These are phyloP conservation scores for Hipparchia sbordonii DNA, from an alignment of 2,888 invertebrate genomes.

Conservation along the genomic window DNA sequence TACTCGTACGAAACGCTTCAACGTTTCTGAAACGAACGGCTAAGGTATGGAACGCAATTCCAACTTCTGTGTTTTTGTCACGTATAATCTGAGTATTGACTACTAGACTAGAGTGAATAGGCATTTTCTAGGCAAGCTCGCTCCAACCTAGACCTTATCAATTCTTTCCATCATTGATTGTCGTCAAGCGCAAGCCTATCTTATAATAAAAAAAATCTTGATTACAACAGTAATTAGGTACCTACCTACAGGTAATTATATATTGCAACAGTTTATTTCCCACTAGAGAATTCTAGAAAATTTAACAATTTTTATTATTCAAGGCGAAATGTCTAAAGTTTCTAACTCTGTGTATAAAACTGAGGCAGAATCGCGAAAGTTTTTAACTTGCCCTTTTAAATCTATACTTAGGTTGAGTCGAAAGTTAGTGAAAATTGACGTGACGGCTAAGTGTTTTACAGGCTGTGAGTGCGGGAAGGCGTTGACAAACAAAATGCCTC, in stretches of 20 bases:
- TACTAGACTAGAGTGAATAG: too few relatives aligned
- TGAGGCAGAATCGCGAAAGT: constrained; percentile 13
- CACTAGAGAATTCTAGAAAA: neutral
- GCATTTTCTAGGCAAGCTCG: too few relatives aligned
- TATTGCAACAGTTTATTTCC: neutral
- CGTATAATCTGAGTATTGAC: too few relatives aligned
- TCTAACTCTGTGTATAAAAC: neutral
- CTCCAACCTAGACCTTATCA: too few relatives aligned
- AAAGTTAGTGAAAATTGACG: constrained; percentile 50
- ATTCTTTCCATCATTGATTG: too few relatives aligned
- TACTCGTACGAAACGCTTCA: too few relatives aligned
- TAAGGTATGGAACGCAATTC: too few relatives aligned
- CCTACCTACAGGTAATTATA: neutral
- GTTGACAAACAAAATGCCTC: neutral
- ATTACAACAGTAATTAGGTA: too few relatives aligned
- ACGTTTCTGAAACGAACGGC: too few relatives aligned
- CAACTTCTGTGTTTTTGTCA: too few relatives aligned
- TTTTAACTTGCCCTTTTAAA: constrained; percentile 11
- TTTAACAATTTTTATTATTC: neutral
- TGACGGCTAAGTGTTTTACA: constrained; percentile 56
- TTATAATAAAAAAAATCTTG: too few relatives aligned
- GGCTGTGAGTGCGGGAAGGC: constrained; percentile 24
- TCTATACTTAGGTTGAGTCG: constrained; percentile 44
- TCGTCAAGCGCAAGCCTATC: too few relatives aligned
- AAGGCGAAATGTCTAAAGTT: neutral